Evolutionary conservation across 2,888 invertebrate species (phyloP).

Genomic region (Sturmia bella): DNA sequence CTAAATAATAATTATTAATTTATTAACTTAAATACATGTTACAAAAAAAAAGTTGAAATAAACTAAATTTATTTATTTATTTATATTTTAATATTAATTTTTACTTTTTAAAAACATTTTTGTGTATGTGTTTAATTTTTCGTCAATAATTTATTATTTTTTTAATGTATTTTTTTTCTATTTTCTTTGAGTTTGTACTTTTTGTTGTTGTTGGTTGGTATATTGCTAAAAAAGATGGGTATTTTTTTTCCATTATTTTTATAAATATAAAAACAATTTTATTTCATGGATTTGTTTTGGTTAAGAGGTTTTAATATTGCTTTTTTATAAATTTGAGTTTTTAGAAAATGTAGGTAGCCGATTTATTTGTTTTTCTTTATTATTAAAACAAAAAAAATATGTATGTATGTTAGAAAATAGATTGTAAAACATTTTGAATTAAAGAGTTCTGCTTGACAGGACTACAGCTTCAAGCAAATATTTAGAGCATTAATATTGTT

Average conservation of each 20-base stretch:
- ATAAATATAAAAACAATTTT: constrained; percentile 34
- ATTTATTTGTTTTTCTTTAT: constrained; percentile 11
- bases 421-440: neutral
- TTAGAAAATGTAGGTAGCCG: constrained; percentile 37
- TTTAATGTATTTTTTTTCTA: constrained; percentile 68
- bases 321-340: constrained; percentile 44
- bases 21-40: constrained; percentile 44
- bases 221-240: constrained; percentile 62
- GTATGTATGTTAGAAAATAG: neutral
- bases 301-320: constrained; percentile 55
- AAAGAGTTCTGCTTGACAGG: neutral
- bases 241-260: constrained; percentile 24
- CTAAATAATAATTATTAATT: constrained; percentile 62
- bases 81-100: constrained; percentile 11
- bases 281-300: constrained; percentile 32
- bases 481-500: too few species aligned
- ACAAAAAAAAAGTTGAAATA: constrained; percentile 39
- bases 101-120: constrained; percentile 37
- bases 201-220: constrained; percentile 69
- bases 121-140: constrained; percentile 29
- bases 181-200: constrained; percentile 70
- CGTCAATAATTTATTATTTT: constrained; percentile 28
- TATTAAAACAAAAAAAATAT: constrained; percentile 9
- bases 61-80: constrained; percentile 25
- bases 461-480: too few species aligned